These are phyloP conservation scores for Epinephelus lanceolatus DNA, from an alignment of 2,113 vertebrate species.

Conservation along the genomic window DNA sequence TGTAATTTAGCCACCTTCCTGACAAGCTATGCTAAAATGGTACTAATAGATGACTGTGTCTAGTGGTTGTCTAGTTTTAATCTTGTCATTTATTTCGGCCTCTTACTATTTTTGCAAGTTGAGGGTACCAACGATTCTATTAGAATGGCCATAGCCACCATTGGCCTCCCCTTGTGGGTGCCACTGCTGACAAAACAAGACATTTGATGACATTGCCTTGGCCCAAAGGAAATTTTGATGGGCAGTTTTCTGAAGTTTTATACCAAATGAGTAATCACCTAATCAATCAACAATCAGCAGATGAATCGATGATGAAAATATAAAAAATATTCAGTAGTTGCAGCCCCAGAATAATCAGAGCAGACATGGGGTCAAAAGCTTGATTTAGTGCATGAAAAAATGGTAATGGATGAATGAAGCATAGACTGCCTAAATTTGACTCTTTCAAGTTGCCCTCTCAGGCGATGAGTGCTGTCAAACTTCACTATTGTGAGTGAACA, in stretches of 20 bases:
- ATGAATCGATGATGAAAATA: neutral
- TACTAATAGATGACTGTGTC: too few species aligned
- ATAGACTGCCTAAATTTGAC: neutral
- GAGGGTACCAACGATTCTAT: too few species aligned
- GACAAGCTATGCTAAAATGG: too few species aligned
- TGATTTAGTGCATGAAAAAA: conserved; percentile 8
- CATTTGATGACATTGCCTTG: too few species aligned
- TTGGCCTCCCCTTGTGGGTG: too few species aligned
- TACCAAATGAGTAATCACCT: neutral
- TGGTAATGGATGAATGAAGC: conserved; percentile 2
- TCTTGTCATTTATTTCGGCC: too few species aligned
- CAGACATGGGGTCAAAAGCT: neutral
- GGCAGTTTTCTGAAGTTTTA: neutral
- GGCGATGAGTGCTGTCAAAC: conserved; percentile 26
- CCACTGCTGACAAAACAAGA: neutral
- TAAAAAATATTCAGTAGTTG: neutral
- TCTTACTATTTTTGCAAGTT: too few species aligned
- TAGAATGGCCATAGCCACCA: too few species aligned
- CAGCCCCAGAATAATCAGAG: neutral
- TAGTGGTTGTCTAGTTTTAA: too few species aligned
- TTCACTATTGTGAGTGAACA: conserved; percentile 15
- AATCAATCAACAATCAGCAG: neutral
- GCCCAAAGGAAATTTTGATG: too few species aligned
- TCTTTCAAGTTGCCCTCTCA: conserved; percentile 16
- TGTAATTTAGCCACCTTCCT: too few species aligned